Evolutionary conservation across 1,140 invertebrate genomes (phyloP).

Genomic region (Trinorchestia longiramus): DNA sequence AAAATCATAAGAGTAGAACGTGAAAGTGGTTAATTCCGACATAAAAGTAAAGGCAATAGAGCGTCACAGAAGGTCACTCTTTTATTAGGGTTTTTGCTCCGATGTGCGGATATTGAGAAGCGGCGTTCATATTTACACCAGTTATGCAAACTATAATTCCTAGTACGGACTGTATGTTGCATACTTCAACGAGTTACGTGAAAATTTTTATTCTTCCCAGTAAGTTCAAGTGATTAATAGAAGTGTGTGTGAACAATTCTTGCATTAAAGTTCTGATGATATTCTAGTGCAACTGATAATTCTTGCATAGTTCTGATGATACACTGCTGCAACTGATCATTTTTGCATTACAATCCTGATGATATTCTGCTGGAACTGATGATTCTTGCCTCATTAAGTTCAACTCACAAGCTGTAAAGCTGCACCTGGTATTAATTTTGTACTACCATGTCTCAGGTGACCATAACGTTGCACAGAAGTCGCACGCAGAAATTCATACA

Average conservation of each 20-base stretch:
- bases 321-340: neutral
- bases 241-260: neutral
- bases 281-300: neutral
- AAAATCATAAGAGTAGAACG: neutral
- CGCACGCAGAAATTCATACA: too few relatives aligned
- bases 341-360: neutral
- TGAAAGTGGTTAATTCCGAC: neutral
- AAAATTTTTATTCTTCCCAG: neutral
- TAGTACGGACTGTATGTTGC: neutral
- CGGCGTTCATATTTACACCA: neutral
- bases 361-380: neutral
- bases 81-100: neutral
- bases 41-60: neutral
- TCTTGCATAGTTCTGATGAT: neutral
- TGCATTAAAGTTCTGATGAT: neutral
- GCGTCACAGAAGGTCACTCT: neutral
- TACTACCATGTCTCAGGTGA: too few relatives aligned
- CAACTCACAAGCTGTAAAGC: too few relatives aligned
- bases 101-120: neutral
- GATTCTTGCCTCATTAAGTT: neutral
- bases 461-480: too few relatives aligned
- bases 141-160: neutral
- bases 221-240: neutral
- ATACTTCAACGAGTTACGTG: neutral
- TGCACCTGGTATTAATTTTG: too few relatives aligned